Evolutionary conservation across 2,888 invertebrate species (phyloP), one percentile per base, ranked within the genome.

Genomic region (Lepidocyrtoides sp.): DNA sequence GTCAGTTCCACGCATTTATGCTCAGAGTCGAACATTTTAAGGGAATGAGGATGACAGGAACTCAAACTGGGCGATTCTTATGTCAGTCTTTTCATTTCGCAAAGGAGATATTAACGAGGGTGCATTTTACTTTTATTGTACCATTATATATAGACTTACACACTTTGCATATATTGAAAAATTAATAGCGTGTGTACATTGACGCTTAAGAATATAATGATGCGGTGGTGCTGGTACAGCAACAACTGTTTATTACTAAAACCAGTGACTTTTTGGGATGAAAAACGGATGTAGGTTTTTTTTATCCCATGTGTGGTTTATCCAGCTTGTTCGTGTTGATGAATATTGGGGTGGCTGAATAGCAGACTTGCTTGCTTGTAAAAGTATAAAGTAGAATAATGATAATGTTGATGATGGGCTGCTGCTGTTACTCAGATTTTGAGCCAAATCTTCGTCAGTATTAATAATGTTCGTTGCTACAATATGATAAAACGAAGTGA

Each of bases 261-360:
- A 20, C 10, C 26, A 36, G 69, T 36, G 36, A 69, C 10, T 54
- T 54, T 29, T 36, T 2, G 36, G 36, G 51, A 54, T 10, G 20
- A 54, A n/a, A 79, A 54, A 79, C 77, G 77, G 77, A 79, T 79
- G 48, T 79, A 54, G 77, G 77, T 51, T 75, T 75, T 75, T 72
- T 17, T 48, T 26, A 17, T 48, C 12, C 23, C n/a, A 29, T 2
- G 32, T 79, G 57, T 10, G 79, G 79, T 72, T 69, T 60, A 82
- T 82, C 60, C 57, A 54, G 51, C 17, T 54, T 17, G 51, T 54
- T 17, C 51, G 51, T 54, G 51, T 17, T 89, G 36, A 89, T 81
- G 88, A 89, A 89, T 89, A 89, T 57, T 79, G 86, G 87, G 87
- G 87, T 87, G 75, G 75, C 63, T 66, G 63, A 79, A 32, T 57